Evolutionary conservation across 2,113 vertebrate species (phyloP).

Genomic region (Mastomys coucha): DNA sequence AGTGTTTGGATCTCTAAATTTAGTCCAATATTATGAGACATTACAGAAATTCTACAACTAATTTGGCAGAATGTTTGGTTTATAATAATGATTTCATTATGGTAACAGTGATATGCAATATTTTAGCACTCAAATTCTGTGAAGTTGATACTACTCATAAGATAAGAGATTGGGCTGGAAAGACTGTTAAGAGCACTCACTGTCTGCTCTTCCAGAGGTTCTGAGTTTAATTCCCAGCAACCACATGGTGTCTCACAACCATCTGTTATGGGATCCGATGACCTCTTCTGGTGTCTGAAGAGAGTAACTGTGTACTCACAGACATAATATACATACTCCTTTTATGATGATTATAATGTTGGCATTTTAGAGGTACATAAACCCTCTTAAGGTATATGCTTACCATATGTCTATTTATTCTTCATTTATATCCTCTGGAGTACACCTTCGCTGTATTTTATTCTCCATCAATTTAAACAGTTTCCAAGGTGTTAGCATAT

Average conservation of each 20-base stretch:
- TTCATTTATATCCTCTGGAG: not conserved
- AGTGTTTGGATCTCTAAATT: not conserved
- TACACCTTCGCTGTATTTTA: not conserved
- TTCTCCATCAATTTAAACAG: not conserved
- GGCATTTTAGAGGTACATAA: not conserved
- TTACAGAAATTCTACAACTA: not conserved
- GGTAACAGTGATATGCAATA: not conserved
- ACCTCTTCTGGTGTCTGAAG: no score
- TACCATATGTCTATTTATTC: not conserved
- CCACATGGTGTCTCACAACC: no score
- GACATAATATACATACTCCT: no score
- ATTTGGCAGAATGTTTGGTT: not conserved
- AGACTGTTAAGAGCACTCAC: no score
- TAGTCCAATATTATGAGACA: not conserved
- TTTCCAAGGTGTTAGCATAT: not conserved
- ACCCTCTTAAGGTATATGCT: not conserved
- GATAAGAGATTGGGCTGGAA: not conserved
- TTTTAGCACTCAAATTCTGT: not conserved
- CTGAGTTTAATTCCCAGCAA: no score
- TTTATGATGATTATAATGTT: not conserved
- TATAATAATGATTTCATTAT: not conserved
- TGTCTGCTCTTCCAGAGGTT: no score
- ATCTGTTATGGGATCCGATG: no score
- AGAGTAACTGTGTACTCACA: no score
- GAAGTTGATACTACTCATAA: not conserved